phyloP scores from a whole-genome alignment of 2,113 vertebrate species.

The Rhombomys opimus region DNA sequence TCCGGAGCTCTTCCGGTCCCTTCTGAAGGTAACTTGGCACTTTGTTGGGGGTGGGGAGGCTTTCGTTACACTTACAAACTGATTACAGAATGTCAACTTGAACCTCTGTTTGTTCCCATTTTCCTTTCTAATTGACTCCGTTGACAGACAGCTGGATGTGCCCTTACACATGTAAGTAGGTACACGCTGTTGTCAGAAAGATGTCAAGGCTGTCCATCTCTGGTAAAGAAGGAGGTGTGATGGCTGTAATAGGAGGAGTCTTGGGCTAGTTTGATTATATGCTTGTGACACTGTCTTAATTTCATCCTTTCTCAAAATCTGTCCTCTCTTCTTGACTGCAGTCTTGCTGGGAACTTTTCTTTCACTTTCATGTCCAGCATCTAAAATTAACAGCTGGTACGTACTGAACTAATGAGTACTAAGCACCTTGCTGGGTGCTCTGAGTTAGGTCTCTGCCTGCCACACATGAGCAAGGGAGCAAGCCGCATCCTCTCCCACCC shows the following conservation, averaged over 20 bases:
- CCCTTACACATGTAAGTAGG: not conserved
- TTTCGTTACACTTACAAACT: not conserved
- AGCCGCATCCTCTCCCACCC: not conserved
- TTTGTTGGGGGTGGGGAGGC: no score
- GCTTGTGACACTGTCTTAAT: not conserved
- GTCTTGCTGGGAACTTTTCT: not conserved
- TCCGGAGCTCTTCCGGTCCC: not conserved
- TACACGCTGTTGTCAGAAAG: not conserved
- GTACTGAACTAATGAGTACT: not conserved
- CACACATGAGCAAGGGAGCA: no score
- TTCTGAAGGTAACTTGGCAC: not conserved
- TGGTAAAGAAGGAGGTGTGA: not conserved
- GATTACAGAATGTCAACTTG: not conserved
- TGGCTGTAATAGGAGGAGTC: not conserved
- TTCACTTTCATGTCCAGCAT: not conserved
- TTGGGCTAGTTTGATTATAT: not conserved
- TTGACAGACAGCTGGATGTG: not conserved
- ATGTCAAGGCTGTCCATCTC: fast-evolving
- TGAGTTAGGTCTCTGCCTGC: not conserved
- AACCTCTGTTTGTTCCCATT: not conserved
- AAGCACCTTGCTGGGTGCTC: not conserved
- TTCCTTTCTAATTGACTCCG: not conserved
- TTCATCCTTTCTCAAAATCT: not conserved
- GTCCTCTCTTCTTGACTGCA: not conserved
- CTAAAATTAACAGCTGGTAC: not conserved